A percentile compares a stretch with the other conserved stretches of the same genome.
Conservation (phyloP, 2,797 vertebrate species). For the Novumbra hubbsi region DNA sequence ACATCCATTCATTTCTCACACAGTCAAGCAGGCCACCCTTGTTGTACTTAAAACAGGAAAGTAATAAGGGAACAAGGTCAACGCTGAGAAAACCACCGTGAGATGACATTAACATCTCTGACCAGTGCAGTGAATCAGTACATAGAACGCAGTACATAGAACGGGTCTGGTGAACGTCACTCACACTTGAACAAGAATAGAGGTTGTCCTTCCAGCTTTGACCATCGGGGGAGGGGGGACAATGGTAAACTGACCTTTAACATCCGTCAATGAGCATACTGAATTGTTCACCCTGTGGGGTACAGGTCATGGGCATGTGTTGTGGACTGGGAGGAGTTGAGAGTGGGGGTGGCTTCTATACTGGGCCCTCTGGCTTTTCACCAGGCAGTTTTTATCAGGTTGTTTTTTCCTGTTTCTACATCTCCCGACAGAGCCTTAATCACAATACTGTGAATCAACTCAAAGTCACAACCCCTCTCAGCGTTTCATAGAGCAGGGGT, state of each 20-base stretch:
- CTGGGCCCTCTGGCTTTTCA: slow-evolving; percentile 20
- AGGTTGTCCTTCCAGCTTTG: neutral
- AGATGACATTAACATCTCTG: slow-evolving; percentile 34
- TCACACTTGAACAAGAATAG: neutral
- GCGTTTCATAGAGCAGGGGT: slow-evolving; percentile 49
- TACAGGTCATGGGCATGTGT: no score
- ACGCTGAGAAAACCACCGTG: slow-evolving; percentile 63
- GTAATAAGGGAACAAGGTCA: slow-evolving; percentile 35
- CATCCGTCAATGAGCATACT: neutral
- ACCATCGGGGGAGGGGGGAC: neutral
- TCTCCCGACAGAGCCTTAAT: slow-evolving; percentile 32
- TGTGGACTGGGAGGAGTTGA: no score
- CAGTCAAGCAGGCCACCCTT: slow-evolving; percentile 58
- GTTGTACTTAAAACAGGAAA: slow-evolving; percentile 33
- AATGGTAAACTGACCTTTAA: neutral
- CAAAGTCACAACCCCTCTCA: slow-evolving; percentile 38
- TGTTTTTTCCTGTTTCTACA: slow-evolving; percentile 56
- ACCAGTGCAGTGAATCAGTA: slow-evolving; percentile 26
- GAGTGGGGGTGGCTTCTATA: neutral
- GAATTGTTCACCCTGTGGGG: no score
- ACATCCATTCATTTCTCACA: slow-evolving; percentile 66
- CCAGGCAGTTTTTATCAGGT: slow-evolving; percentile 35
- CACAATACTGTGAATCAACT: slow-evolving; percentile 21
- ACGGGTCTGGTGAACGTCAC: slow-evolving; percentile 38
- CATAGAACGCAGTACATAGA: slow-evolving; percentile 7